These are phyloP conservation scores for Papilio polytes DNA, from an alignment of 1,140 invertebrate species.

Conservation along the genomic window DNA sequence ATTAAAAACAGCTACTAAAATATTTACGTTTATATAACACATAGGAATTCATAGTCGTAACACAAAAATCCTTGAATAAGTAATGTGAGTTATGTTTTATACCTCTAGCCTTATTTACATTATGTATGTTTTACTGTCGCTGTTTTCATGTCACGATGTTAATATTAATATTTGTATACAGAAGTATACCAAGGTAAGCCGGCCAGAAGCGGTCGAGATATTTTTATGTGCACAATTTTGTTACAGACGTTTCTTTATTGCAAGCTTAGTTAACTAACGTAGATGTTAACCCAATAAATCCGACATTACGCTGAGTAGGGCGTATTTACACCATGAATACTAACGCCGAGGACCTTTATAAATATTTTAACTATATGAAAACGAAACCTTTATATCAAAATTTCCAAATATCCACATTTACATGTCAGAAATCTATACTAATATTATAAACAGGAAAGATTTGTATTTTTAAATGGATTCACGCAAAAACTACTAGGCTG, in stretches of 20 bases:
- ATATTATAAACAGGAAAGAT: too few species aligned
- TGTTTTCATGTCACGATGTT: conserved; percentile 11
- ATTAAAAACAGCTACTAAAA: too few species aligned
- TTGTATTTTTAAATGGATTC: too few species aligned
- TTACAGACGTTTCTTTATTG: background rate
- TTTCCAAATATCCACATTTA: too few species aligned
- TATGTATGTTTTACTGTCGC: background rate
- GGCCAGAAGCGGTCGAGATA: background rate
- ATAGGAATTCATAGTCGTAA: background rate
- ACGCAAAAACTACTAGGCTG: too few species aligned
- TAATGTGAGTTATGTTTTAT: conserved; percentile 11
- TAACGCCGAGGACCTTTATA: too few species aligned
- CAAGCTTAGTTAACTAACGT: background rate
- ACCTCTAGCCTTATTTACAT: background rate
- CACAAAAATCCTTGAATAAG: background rate
- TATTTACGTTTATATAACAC: background rate
- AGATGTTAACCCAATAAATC: background rate
- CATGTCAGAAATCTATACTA: too few species aligned
- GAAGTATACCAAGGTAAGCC: conserved; percentile 6
- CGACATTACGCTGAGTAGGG: too few species aligned
- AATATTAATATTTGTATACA: background rate
- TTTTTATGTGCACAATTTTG: conserved; percentile 6
- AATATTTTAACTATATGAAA: too few species aligned
- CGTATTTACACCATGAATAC: too few species aligned
- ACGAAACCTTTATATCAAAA: too few species aligned